Evolutionary conservation across 2,113 vertebrate genomes (phyloP), one percentile per base, ranked within the genome.

Genomic region (Sula dactylatra): DNA sequence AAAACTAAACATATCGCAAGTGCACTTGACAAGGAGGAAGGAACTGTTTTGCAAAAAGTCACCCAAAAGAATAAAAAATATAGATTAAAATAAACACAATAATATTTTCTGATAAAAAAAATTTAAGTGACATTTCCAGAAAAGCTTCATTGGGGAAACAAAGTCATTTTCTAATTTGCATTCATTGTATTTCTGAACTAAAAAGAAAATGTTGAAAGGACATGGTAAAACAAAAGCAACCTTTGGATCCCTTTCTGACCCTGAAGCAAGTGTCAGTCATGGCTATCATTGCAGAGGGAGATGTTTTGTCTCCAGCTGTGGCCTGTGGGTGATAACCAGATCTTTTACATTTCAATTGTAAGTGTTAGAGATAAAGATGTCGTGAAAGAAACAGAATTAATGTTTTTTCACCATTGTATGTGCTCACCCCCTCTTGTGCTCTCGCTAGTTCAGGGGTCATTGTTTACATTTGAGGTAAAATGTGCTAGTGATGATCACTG

Each of bases 391-490:
- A 82, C 8, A 69, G 73, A 92, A 54, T 94, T 65, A 56, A 66
- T 88, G 61, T 76, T 76, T 97, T 87, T 94, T 95, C 81, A 86
- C 62, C n/a, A 42, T 4, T 96, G 49, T 62, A 82, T 0, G 0
- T 82, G 50, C 45, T 96, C 36, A 54, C 44, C 45, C 36, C 45
- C 32, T 83, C 72, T 94, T 77, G 91, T 82, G 44, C 73, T 93
- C 92, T 86, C 7, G 6, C 26, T 79, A 8, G 62, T 74, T 88
- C 85, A 61, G 78, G 36, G 47, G 55, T 86, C 86, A 50, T 91
- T 96, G 90, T 97, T 97, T 97, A 58, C 62, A 36, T 94, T 91
- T 89, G 65, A 90, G 95, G 81, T 86, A 66, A 95, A 85, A 97
- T 67, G 77, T 18, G n/a, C 76, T 83, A 42, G 92, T 86, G 78